Percentiles rank a stretch among this genome's conserved stretches.
Conservation (phyloP, 2,797 vertebrate species). For the Lepus townsendii region DNA sequence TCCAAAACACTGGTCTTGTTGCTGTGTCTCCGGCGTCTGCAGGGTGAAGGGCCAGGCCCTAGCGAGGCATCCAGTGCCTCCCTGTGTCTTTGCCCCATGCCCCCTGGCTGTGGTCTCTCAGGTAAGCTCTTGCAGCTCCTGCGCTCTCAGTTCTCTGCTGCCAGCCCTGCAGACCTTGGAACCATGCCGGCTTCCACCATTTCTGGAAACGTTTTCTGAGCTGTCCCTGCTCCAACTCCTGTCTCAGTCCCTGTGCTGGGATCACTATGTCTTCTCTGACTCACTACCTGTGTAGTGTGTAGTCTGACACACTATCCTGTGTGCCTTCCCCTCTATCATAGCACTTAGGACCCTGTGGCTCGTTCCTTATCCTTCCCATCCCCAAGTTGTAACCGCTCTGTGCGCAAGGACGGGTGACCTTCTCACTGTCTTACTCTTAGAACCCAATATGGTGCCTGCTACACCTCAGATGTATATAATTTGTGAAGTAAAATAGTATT, state of each 20-base stretch:
- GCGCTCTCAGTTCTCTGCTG: background rate
- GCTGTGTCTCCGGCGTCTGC: background rate
- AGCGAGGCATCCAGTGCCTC: background rate
- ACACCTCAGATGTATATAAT: background rate
- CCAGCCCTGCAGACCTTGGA: background rate
- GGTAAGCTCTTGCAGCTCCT: background rate
- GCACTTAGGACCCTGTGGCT: background rate
- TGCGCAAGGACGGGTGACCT: background rate
- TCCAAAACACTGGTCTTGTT: background rate
- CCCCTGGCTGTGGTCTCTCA: background rate
- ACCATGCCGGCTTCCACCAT: background rate
- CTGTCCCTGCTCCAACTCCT: background rate
- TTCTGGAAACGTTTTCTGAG: background rate
- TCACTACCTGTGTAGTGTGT: background rate
- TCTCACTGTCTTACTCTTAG: slow-evolving; percentile 49
- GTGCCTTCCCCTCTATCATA: background rate
- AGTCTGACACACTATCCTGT: background rate
- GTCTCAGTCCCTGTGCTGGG: background rate
- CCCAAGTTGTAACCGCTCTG: background rate
- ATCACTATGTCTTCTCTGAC: background rate
- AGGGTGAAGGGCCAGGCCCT: background rate
- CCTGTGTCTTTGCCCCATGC: background rate
- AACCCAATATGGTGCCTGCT: background rate
- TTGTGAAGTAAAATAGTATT: slow-evolving; percentile 52
- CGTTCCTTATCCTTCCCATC: background rate